Evolutionary conservation across 2,797 vertebrate genomes (phyloP).

Genomic region (Pseudopleuronectes americanus): DNA sequence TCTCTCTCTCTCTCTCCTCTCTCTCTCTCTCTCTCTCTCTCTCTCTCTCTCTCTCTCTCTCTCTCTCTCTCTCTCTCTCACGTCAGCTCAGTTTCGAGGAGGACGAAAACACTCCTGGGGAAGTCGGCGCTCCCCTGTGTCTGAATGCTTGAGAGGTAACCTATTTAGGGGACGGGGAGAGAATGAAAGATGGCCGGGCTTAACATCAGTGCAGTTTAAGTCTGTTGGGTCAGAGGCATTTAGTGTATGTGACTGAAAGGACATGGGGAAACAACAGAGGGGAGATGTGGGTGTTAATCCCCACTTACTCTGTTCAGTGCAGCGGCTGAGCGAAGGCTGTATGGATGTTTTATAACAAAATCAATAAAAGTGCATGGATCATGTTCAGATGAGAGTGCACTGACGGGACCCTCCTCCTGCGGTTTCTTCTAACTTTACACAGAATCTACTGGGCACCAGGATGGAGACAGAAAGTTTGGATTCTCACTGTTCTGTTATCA

Average conservation of each 20-base stretch:
- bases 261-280: background rate
- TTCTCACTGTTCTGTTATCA: background rate
- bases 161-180: conserved; percentile 66
- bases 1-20: conserved; percentile 13
- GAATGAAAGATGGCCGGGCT: conserved; percentile 35
- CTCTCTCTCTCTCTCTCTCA: conserved; percentile 6
- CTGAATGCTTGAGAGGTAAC: conserved; percentile 71
- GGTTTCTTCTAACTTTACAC: conserved; percentile 27
- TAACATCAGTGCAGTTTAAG: conserved; percentile 56
- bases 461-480: too few species aligned
- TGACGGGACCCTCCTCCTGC: conserved; percentile 18
- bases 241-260: conserved; percentile 19
- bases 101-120: conserved; percentile 65
- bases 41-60: conserved; percentile 46
- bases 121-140: conserved; percentile 63
- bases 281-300: background rate
- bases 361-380: conserved; percentile 43
- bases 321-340: background rate
- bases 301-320: conserved; percentile 6
- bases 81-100: conserved; percentile 51
- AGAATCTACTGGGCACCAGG: conserved; percentile 12
- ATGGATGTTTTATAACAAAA: conserved; percentile 38
- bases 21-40: conserved; percentile 33
- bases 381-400: conserved; percentile 36
- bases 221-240: conserved; percentile 48